phyloP scores from a whole-genome alignment of 2,888 invertebrate species.

The Drosophila flavopinicola region DNA sequence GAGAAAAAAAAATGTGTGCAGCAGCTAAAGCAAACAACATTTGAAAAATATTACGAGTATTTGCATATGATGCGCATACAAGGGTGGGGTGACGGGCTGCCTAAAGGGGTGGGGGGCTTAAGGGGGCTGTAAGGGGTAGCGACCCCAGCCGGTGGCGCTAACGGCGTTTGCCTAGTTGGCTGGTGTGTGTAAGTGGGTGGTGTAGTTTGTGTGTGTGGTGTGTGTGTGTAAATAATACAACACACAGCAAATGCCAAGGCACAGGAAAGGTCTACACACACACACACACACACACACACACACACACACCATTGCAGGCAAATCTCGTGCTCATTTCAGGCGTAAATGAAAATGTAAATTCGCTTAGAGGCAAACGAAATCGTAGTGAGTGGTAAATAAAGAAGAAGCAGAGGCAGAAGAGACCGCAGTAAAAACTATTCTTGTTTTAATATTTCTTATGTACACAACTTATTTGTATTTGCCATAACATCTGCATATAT shows the following conservation, averaged over 20 bases:
- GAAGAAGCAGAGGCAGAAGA: not conserved
- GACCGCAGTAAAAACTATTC: constrained; percentile 35
- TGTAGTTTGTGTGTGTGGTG: constrained; percentile 33
- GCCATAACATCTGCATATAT: not conserved
- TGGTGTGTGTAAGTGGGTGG: constrained; percentile 6
- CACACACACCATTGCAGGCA: constrained; percentile 22
- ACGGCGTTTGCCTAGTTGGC: constrained; percentile 40
- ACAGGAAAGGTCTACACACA: constrained; percentile 20
- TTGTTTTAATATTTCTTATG: constrained; percentile 37
- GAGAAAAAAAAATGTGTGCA: constrained; percentile 57
- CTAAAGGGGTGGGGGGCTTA: not conserved
- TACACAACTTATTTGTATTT: constrained; percentile 12
- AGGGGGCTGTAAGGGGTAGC: not conserved
- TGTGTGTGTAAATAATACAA: constrained; percentile 49
- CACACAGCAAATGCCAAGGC: constrained; percentile 58
- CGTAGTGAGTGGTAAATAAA: not conserved
- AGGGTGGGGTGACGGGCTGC: not conserved
- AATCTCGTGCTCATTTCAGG: constrained; percentile 71
- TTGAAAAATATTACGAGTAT: constrained; percentile 79
- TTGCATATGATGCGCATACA: constrained; percentile 67
- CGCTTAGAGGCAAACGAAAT: constrained; percentile 41
- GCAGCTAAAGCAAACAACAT: constrained; percentile 74
- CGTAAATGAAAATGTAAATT: constrained; percentile 75
- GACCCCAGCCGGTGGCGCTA: constrained; percentile 50
- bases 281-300: constrained; percentile 15